phyloP scores from a whole-genome alignment of 2,797 vertebrate genomes.

The Ctenopoma kingsleyae region DNA sequence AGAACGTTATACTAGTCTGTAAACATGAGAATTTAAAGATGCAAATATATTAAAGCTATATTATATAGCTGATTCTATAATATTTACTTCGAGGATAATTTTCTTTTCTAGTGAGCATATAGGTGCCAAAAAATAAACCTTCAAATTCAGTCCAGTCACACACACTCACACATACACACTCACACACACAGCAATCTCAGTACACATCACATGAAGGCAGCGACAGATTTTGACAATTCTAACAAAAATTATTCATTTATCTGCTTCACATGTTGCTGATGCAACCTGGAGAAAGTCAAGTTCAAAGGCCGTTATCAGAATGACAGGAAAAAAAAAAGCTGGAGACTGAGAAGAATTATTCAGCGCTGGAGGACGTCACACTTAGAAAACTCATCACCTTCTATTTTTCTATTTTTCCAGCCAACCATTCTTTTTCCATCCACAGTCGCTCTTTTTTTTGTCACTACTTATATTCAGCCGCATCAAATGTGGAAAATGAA shows the following conservation, averaged over 20 bases:
- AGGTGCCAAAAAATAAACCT: constrained; percentile 23
- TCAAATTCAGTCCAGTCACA: constrained; percentile 15
- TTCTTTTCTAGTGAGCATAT: constrained; percentile 12
- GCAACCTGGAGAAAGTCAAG: constrained; percentile 80
- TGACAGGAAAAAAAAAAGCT: constrained; percentile 11
- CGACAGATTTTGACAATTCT: constrained; percentile 79
- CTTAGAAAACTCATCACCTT: neutral
- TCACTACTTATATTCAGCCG: constrained; percentile 22
- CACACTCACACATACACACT: constrained; percentile 7
- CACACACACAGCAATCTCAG: constrained; percentile 19
- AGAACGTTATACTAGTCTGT: neutral
- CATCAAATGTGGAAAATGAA: constrained; percentile 1
- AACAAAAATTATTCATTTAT: constrained; percentile 78
- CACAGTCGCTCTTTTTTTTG: neutral
- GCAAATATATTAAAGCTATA: constrained; percentile 16
- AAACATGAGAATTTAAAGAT: constrained; percentile 20
- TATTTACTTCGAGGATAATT: constrained; percentile 30
- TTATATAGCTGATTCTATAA: constrained; percentile 15
- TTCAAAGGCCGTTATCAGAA: constrained; percentile 66
- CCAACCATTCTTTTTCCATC: neutral
- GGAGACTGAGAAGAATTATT: constrained; percentile 38
- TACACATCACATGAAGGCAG: constrained; percentile 49
- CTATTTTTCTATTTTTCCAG: neutral
- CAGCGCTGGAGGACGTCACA: constrained; percentile 22
- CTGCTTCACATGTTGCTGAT: constrained; percentile 77